Conservation (phyloP, 2,888 invertebrate species). For the Sabellastarte sp. region DNA sequence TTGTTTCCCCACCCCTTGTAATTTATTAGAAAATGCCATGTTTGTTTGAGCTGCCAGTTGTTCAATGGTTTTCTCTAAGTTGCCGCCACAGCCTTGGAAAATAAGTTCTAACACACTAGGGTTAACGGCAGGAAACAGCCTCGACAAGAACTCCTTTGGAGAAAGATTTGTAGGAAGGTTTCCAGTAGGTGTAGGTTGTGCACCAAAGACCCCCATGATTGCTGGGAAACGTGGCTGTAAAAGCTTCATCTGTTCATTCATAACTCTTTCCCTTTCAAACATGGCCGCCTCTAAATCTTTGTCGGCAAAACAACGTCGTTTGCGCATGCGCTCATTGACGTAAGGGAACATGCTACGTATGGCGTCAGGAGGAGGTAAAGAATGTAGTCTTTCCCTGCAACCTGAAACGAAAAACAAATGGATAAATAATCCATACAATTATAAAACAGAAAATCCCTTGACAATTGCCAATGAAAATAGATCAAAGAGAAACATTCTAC, state of each 20-base stretch:
- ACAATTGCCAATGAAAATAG: no score
- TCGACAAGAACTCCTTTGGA: slow-evolving; percentile 37
- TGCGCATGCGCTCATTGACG: slow-evolving; percentile 66
- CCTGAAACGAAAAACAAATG: no score
- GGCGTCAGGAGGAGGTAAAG: slow-evolving; percentile 40
- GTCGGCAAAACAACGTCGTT: slow-evolving; percentile 62
- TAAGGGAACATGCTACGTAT: slow-evolving; percentile 44
- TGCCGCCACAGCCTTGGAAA: slow-evolving; percentile 45
- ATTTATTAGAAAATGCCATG: neutral
- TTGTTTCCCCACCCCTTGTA: neutral
- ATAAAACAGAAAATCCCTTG: no score
- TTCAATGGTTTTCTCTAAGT: slow-evolving; percentile 40
- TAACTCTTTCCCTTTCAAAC: slow-evolving; percentile 48
- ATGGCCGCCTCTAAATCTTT: slow-evolving; percentile 59
- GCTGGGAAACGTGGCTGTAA: neutral
- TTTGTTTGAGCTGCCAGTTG: slow-evolving; percentile 25
- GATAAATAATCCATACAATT: no score
- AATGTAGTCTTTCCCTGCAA: slow-evolving; percentile 44
- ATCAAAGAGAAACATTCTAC: no score
- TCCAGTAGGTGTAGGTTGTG: neutral
- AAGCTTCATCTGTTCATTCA: slow-evolving; percentile 34
- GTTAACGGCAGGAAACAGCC: slow-evolving; percentile 43
- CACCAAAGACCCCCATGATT: neutral
- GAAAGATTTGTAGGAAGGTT: slow-evolving; percentile 13
- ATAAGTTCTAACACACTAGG: slow-evolving; percentile 42